A percentile compares a stretch with the other conserved stretches of the same genome.
Evolutionary conservation across 2,888 invertebrate species (phyloP).

Genomic region (Tolmerus cingulatus): DNA sequence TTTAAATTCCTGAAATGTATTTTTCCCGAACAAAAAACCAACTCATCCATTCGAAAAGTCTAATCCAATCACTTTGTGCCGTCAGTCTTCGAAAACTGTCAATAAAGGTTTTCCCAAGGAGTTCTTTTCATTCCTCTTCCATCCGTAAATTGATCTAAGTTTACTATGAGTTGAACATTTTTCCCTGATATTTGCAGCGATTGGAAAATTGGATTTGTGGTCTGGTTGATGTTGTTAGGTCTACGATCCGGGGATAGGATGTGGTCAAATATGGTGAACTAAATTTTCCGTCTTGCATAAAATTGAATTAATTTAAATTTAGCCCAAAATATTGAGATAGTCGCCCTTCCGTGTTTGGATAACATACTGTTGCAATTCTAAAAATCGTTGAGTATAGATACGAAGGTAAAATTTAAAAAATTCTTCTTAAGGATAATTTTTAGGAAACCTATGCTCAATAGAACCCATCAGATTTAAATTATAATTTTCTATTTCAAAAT

Average conservation of each 20-base stretch:
- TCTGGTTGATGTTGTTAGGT: conserved; percentile 13
- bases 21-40: conserved; percentile 17
- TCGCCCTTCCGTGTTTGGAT: too few species aligned
- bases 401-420: too few species aligned
- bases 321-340: not conserved
- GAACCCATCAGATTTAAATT: too few species aligned
- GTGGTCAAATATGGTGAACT: conserved; percentile 1
- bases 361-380: too few species aligned
- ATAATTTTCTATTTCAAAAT: too few species aligned
- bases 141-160: conserved; percentile 26
- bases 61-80: conserved; percentile 34
- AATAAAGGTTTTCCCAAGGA: conserved; percentile 27
- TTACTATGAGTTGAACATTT: conserved; percentile 22
- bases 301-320: not conserved
- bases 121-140: conserved; percentile 21
- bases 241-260: conserved; percentile 13
- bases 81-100: conserved; percentile 38
- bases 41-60: conserved; percentile 26
- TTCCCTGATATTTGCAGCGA: conserved; percentile 25
- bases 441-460: too few species aligned
- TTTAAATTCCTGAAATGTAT: conserved; percentile 21
- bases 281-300: conserved; percentile 8
- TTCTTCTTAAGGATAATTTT: too few species aligned
- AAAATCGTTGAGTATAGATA: too few species aligned
- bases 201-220: conserved; percentile 39